Evolutionary conservation across 92 coral and sea anemone species (phyloP), one percentile per base, ranked within the genome.

Genomic region (Actinostola sp.): DNA sequence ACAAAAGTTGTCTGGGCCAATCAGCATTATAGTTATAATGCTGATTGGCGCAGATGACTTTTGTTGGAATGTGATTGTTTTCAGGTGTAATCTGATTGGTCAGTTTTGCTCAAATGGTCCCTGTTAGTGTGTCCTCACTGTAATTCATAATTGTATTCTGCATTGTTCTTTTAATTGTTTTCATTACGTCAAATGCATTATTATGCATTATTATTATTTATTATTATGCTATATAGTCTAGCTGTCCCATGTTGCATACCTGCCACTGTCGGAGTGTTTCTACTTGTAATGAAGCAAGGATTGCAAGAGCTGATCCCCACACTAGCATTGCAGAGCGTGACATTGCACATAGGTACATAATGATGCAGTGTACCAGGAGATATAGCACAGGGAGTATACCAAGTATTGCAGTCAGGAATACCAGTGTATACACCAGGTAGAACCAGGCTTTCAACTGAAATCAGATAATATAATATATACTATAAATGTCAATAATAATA

Each of bases 311-410:
- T 20, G 86, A 71, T 27, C 72, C 48, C 97, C 97, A 90, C 42
- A 84, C 79, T 27, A 72, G 67, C 30, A 65, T 19, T 2, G 80
- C 79, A 42, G 97, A 90, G 20, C 54, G 75, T 49, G 91, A 64
- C 70, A 82, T 23, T 6, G 78, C 61, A 67, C 89, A 73, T 23
- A 73, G 45, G 66, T 87, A 90, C 32, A 89, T 70, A 11, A 88
- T 24, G 26, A 67, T 17, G 67, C 89, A 88, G 35, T 87, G 88
- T 8, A 61, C 67, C 8, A 84, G 8, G 75, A 90, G 41, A 46
- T 70, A 90, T 13, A 81, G 27, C 5, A 87, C 92, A 42, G 97
- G 77, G 14, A 56, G 53, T 16, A 77, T 48, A 17, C 97, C 92
- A 25, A 78, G 23, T 26, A 27, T 15, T 23, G 2, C 57, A 1